A percentile compares a stretch with the other conserved stretches of the same genome.
Evolutionary conservation across 2,113 vertebrate genomes (phyloP).

Genomic region (Brachyhypopomus occidentalis): DNA sequence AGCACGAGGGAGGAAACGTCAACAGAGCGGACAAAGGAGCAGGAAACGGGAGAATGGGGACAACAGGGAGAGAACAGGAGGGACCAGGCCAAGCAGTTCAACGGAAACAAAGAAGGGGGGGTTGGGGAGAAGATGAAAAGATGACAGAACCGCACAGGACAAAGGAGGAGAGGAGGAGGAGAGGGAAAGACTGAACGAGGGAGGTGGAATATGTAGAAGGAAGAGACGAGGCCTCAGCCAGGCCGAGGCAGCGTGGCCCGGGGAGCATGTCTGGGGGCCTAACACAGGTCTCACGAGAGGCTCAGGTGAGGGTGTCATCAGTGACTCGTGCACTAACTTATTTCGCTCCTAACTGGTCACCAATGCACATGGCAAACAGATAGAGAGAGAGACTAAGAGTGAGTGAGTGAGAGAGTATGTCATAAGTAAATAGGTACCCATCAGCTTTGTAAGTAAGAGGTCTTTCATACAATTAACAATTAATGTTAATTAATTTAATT

Average conservation of each 20-base stretch:
- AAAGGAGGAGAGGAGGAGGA: constrained; percentile 1
- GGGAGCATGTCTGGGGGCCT: constrained; percentile 34
- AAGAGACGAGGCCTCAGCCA: constrained; percentile 45
- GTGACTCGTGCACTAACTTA: constrained; percentile 66
- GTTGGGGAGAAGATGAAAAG: constrained; percentile 17
- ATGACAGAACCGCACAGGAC: background rate
- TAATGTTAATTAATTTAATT: no score
- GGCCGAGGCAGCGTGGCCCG: constrained; percentile 37
- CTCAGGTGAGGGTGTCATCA: constrained; percentile 52
- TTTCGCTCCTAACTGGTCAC: background rate
- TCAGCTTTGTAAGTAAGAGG: no score
- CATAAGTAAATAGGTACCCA: background rate
- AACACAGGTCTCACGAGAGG: constrained; percentile 39
- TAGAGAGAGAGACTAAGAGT: background rate
- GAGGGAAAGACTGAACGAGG: constrained; percentile 61
- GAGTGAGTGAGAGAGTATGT: background rate
- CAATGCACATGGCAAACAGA: background rate
- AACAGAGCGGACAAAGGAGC: constrained; percentile 45
- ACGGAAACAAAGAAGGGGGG: background rate
- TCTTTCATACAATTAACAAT: no score
- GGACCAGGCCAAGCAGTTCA: background rate
- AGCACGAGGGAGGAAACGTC: background rate
- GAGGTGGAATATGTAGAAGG: constrained; percentile 52
- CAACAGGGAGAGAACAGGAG: constrained; percentile 42
- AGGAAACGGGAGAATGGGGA: constrained; percentile 55